These are phyloP conservation scores for Tholera decimalis DNA, from an alignment of 2,888 invertebrate genomes.

Conservation along the genomic window DNA sequence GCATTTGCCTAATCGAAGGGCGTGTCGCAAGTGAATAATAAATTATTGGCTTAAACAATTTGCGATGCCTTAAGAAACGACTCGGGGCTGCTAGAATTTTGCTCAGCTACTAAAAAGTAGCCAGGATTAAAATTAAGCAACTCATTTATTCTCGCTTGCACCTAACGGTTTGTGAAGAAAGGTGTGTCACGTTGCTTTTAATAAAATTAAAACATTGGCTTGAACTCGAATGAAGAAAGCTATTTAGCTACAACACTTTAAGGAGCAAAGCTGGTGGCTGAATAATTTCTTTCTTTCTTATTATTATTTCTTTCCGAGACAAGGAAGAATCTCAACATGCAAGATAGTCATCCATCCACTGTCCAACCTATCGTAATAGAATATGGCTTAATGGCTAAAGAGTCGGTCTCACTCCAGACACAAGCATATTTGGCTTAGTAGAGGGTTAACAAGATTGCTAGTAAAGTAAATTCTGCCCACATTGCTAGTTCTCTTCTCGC, in stretches of 20 bases:
- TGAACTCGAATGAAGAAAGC: background rate
- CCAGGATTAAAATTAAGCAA: constrained; percentile 49
- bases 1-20: constrained; percentile 38
- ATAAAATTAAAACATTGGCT: constrained; percentile 29
- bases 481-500: no score
- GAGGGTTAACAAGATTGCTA: no score
- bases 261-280: background rate
- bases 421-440: no score
- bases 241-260: background rate
- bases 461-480: no score
- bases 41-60: constrained; percentile 46
- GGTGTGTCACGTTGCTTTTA: constrained; percentile 19
- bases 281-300: no score
- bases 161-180: constrained; percentile 38
- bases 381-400: no score
- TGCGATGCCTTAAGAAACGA: constrained; percentile 24
- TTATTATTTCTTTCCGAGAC: no score
- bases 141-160: constrained; percentile 39
- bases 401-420: no score
- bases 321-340: no score
- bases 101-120: constrained; percentile 34
- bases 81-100: constrained; percentile 22
- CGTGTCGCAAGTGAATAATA: constrained; percentile 23
- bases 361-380: no score
- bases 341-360: no score